Evolutionary conservation across 2,797 vertebrate genomes (phyloP).

Genomic region (Malacoraja senta): DNA sequence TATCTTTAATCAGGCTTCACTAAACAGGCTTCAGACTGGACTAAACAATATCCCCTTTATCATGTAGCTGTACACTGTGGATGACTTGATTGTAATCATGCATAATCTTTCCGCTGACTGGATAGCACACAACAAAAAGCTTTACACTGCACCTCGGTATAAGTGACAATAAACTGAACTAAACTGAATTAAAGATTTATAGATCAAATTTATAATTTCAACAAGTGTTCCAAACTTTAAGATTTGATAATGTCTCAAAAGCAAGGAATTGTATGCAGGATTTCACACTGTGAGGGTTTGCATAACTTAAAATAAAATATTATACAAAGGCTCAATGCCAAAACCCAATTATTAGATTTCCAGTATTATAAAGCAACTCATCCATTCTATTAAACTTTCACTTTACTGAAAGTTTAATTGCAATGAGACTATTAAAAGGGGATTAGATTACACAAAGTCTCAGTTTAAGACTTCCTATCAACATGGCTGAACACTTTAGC

Average conservation of each 20-base stretch:
- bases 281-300: neutral
- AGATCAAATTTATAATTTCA: neutral
- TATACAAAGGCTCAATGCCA: neutral
- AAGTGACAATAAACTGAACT: too few relatives aligned
- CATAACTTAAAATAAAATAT: neutral
- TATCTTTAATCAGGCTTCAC: too few relatives aligned
- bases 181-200: too few relatives aligned
- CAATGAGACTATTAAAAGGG: neutral
- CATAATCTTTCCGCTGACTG: too few relatives aligned
- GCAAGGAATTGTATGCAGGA: neutral
- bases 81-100: too few relatives aligned
- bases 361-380: neutral
- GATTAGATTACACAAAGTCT: neutral
- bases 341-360: neutral
- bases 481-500: too few relatives aligned
- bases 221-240: neutral
- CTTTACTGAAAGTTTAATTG: neutral
- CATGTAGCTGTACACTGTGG: too few relatives aligned
- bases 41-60: too few relatives aligned
- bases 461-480: neutral
- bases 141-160: too few relatives aligned
- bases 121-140: too few relatives aligned
- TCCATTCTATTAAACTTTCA: neutral
- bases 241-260: neutral
- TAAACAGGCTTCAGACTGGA: too few relatives aligned